Base-by-base conservation (phyloP, 1,140 invertebrate species). In the Pachyrhynchus sulphureomaculatus region DNA sequence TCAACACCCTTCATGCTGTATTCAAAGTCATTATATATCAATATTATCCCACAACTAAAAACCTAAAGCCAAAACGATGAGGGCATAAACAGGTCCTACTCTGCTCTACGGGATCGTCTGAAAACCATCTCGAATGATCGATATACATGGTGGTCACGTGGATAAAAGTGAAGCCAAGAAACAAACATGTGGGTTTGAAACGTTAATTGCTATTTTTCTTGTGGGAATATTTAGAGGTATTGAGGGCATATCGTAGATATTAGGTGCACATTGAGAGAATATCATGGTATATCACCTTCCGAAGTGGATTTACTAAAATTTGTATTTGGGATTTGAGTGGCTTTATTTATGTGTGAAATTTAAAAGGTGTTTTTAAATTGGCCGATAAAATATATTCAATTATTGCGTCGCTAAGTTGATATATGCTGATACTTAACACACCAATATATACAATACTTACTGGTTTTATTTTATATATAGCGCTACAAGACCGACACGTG, bases 101-200 rank as follows among this genome's bases (percentile, higher is more conserved):
- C 15, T 37, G 51, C 34, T 29, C 15, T 13, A 2, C 48, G 45
- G 47, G 57, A 18, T 13, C 23, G 47, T 12, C 29, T 32, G 1
- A 20, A 17, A 21, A 37, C 32, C 44, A 18, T 34, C 41, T 24
- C 2, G 13, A 37, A 47, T 49, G 45, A 49, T 39, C 47, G 45
- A 60, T 60, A 60, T 36, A 47, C 4, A 57, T 60, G 57, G 47
- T 51, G 57, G 57, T 60, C 57, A 51, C 57, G 57, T 60, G 57
- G 57, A 60, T 60, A 48, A 10, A 48, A 26, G 24, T 23, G 9
- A 20, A 33, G 37, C 24, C 17, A 23, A 49, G 13, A 10, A 17
- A 4, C 20, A 33, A 29, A 17, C 9, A 60, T 60, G 57, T 60
- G 57, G 57, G 57, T 37, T 48, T 36, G 18, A 42, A 12, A 41